Conservation (phyloP, 2,113 vertebrate genomes). For the Pionites leucogaster region DNA sequence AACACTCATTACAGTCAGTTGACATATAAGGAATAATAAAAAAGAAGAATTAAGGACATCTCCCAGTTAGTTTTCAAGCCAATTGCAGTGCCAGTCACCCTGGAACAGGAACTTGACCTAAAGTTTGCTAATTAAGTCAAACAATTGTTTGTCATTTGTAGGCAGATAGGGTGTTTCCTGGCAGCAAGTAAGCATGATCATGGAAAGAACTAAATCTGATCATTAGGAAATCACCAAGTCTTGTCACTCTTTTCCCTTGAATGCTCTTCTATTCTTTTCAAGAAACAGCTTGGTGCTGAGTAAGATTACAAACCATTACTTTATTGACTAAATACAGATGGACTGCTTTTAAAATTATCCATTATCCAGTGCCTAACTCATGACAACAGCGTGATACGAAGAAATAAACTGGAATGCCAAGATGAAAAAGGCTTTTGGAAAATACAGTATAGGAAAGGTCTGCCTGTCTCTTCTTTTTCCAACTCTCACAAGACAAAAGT, state of each 20-base stretch:
- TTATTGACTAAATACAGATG: slow-evolving; percentile 56
- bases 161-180: slow-evolving; percentile 12
- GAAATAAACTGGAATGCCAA: slow-evolving; percentile 29
- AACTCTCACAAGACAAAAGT: background rate
- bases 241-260: slow-evolving; percentile 20
- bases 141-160: slow-evolving; percentile 1
- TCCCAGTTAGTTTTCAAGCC: background rate
- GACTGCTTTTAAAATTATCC: slow-evolving; percentile 33
- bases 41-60: background rate
- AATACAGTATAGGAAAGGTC: background rate
- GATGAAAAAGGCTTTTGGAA: slow-evolving; percentile 29
- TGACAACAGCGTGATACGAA: slow-evolving; percentile 3
- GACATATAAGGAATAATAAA: background rate
- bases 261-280: slow-evolving; percentile 21
- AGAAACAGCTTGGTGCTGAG: slow-evolving; percentile 24
- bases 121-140: slow-evolving; percentile 32
- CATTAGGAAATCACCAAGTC: slow-evolving; percentile 28
- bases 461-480: background rate
- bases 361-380: slow-evolving; percentile 14
- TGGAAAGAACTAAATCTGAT: slow-evolving; percentile 18
- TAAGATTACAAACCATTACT: slow-evolving; percentile 45
- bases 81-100: background rate
- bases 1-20: background rate
- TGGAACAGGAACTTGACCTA: background rate
- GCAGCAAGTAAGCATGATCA: slow-evolving; percentile 10